These are phyloP conservation scores for Doris montereyensis DNA, from an alignment of 2,888 invertebrate species.

Conservation along the genomic window DNA sequence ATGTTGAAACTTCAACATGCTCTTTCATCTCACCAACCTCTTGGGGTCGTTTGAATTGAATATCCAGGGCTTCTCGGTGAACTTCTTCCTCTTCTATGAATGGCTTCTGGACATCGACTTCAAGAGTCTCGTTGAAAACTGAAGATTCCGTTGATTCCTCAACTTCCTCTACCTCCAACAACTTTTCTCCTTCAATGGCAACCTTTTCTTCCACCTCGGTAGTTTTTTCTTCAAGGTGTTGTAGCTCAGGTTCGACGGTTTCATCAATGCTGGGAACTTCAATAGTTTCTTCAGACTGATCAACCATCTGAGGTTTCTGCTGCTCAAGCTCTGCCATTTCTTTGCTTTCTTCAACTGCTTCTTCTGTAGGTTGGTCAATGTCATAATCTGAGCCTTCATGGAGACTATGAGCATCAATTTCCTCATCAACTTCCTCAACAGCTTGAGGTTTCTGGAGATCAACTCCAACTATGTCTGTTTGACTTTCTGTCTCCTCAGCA, in stretches of 20 bases:
- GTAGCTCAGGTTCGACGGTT: constrained; percentile 41
- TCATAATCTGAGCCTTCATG: constrained; percentile 20
- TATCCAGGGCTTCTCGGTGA: neutral
- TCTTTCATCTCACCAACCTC: constrained; percentile 39
- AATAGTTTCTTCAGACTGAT: constrained; percentile 40
- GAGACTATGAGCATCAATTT: constrained; percentile 14
- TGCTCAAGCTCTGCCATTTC: constrained; percentile 42
- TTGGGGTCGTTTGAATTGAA: constrained; percentile 16
- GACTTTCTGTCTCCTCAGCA: constrained; percentile 42
- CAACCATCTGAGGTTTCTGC: constrained; percentile 42
- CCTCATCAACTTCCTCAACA: constrained; percentile 39
- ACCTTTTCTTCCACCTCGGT: constrained; percentile 26
- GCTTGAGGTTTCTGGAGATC: constrained; percentile 45
- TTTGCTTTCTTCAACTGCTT: constrained; percentile 49
- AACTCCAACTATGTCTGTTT: constrained; percentile 43
- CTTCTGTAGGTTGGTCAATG: constrained; percentile 46
- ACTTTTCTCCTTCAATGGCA: neutral
- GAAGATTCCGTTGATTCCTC: neutral
- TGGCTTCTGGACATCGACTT: too few species aligned
- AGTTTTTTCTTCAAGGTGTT: constrained; percentile 43
- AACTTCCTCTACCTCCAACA: constrained; percentile 34
- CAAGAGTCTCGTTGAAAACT: neutral
- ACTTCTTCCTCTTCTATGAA: constrained; percentile 29
- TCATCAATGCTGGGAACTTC: constrained; percentile 44
- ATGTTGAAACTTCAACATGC: constrained; percentile 21